Evolutionary conservation across 2,888 invertebrate species (phyloP), one percentile per base, ranked within the genome.

Genomic region (Marronus borbonicus): DNA sequence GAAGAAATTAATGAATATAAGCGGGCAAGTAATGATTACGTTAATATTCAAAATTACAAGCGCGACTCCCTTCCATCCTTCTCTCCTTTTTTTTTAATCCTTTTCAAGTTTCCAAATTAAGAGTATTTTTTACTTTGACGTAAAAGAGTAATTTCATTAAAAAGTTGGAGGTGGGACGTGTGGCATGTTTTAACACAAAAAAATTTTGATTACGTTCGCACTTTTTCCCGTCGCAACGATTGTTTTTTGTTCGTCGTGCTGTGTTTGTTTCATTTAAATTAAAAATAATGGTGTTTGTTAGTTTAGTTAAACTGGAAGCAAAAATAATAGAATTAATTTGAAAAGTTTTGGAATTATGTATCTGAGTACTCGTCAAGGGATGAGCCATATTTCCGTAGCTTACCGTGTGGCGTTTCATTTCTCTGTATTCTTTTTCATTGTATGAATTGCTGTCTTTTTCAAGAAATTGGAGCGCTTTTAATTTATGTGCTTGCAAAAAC

Each of bases 71-170:
- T 55, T 3, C n/a, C 44, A 12, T 44, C 44, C 44, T 44, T 2
- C 31, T 10, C 44, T 12, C 44, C 12, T 8, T 55, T 55, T 55
- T 55, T 55, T 55, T n/a, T 55, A 55, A 55, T 55, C 55, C 55
- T 55, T 55, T 55, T n/a, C 55, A 55, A 55, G 55, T 55, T 55
- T 55, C 17, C 55, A 55, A 55, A 55, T 55, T 55, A 55, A 55
- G 55, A 17, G 55, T 55, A 55, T 55, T n/a, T 55, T 55, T 55
- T 55, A 55, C 55, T 55, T 55, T 55, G 55, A 55, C 55, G 17
- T 55, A 14, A 17, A 55, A n/a, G 55, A n/a, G 55, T 55, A 55
- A 55, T 55, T 55, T 55, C n/a, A 55, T 55, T 55, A 55, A 55
- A 55, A 55, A 55, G 55, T 55, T 14, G 55, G 1, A 5, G 55